phyloP scores from a whole-genome alignment of 1,140 invertebrate species.

The Uloborus diversus region DNA sequence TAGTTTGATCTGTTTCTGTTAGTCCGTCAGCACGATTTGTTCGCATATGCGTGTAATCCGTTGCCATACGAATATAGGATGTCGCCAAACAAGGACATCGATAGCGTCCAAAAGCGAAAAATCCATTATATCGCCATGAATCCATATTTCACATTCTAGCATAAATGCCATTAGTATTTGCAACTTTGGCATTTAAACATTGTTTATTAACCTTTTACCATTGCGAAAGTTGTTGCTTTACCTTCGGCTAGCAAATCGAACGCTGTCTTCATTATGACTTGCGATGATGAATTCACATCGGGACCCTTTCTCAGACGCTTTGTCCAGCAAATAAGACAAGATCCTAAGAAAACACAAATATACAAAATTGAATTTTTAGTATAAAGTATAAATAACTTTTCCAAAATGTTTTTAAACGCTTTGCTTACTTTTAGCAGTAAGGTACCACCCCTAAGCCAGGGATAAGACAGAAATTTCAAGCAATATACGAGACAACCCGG shows the following conservation, averaged over 20 bases:
- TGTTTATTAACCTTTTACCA: background rate
- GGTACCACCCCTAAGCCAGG: no score
- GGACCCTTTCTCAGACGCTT: background rate
- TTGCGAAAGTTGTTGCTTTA: background rate
- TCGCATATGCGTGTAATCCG: no score
- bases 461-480: background rate
- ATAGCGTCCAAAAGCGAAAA: no score
- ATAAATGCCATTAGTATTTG: no score
- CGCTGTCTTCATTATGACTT: conserved; percentile 64
- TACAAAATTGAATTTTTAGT: background rate
- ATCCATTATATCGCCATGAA: no score
- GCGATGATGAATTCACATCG: conserved; percentile 41
- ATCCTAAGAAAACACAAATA: conserved; percentile 9
- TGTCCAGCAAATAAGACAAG: conserved; percentile 2
- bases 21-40: no score
- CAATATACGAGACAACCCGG: background rate
- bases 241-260: conserved; percentile 67
- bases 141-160: no score
- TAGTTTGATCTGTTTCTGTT: no score
- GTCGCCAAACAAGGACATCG: no score
- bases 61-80: no score
- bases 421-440: background rate
- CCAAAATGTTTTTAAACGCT: background rate
- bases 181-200: no score
- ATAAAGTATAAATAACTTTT: background rate